Percentiles rank a stretch among this genome's conserved stretches.
Evolutionary conservation across 2,797 vertebrate species (phyloP).

Genomic region (Crenichthys baileyi): DNA sequence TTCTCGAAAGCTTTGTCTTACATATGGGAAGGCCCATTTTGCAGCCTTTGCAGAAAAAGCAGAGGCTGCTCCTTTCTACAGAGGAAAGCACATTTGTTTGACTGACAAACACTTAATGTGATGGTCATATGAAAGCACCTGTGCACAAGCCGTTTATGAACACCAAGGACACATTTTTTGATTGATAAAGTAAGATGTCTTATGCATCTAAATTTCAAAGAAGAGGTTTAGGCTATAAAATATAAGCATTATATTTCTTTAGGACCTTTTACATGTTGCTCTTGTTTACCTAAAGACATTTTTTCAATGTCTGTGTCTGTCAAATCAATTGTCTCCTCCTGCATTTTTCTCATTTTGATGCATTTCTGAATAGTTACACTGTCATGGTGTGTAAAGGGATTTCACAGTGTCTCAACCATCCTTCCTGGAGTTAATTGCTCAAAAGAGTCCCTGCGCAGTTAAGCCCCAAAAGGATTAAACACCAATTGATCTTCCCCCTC

Average conservation of each 20-base stretch:
- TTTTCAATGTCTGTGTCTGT: slow-evolving; percentile 12
- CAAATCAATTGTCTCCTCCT: slow-evolving; percentile 27
- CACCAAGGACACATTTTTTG: slow-evolving; percentile 2
- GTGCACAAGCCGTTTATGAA: background rate
- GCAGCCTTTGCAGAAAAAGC: slow-evolving; percentile 8
- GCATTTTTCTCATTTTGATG: slow-evolving; percentile 13
- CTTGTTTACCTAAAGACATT: background rate
- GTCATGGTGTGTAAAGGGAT: slow-evolving; percentile 54
- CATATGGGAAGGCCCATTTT: slow-evolving; percentile 2
- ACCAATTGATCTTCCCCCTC: slow-evolving; percentile 54
- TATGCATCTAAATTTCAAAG: background rate
- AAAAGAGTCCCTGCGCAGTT: slow-evolving; percentile 46
- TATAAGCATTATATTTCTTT: background rate
- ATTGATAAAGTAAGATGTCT: background rate
- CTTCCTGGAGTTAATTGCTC: slow-evolving; percentile 59
- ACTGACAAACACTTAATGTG: slow-evolving; percentile 11
- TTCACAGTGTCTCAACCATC: slow-evolving; percentile 56
- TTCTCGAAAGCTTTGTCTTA: slow-evolving; percentile 8
- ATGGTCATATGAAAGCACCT: slow-evolving; percentile 15
- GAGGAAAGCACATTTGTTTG: slow-evolving; percentile 8
- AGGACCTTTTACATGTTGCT: background rate
- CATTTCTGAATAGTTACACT: slow-evolving; percentile 34
- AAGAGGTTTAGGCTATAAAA: background rate
- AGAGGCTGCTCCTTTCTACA: slow-evolving; percentile 7
- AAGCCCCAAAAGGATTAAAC: slow-evolving; percentile 60